Conservation (phyloP, 2,113 vertebrate species). For the Nothoprocta pentlandii region DNA sequence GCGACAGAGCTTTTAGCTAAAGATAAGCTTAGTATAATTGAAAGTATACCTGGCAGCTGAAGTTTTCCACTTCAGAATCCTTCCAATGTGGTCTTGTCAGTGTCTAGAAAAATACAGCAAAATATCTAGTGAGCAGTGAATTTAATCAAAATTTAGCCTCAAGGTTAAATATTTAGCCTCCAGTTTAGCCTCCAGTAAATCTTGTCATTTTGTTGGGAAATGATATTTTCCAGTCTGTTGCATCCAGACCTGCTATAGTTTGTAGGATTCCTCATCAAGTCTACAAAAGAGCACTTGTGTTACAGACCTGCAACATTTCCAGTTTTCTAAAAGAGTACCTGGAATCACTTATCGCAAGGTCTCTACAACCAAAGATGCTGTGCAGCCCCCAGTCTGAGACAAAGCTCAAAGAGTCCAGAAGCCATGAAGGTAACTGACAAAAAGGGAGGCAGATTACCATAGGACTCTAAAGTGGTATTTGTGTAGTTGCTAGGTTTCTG, state of each 20-base stretch:
- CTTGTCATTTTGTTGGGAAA: background rate
- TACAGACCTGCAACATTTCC: background rate
- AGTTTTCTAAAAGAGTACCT: background rate
- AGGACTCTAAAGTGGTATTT: background rate
- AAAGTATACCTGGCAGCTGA: background rate
- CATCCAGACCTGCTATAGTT: background rate
- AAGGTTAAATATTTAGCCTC: background rate
- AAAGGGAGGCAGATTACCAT: background rate
- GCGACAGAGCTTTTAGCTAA: background rate
- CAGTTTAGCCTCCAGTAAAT: background rate
- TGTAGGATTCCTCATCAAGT: background rate
- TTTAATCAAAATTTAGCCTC: background rate
- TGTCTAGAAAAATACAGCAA: background rate
- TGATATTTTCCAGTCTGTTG: background rate
- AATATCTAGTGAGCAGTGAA: background rate
- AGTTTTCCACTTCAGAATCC: background rate
- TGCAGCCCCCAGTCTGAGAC: background rate
- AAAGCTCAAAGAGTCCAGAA: background rate
- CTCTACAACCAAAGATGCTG: background rate
- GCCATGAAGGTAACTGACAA: background rate
- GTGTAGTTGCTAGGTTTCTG: background rate
- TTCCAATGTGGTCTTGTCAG: background rate
- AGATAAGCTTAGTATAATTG: background rate
- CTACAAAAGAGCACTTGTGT: background rate
- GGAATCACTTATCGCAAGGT: background rate